A percentile compares a stretch with the other conserved stretches of the same genome.
phyloP scores from a whole-genome alignment of 1,140 invertebrate species.

The Contarinia nasturtii region DNA sequence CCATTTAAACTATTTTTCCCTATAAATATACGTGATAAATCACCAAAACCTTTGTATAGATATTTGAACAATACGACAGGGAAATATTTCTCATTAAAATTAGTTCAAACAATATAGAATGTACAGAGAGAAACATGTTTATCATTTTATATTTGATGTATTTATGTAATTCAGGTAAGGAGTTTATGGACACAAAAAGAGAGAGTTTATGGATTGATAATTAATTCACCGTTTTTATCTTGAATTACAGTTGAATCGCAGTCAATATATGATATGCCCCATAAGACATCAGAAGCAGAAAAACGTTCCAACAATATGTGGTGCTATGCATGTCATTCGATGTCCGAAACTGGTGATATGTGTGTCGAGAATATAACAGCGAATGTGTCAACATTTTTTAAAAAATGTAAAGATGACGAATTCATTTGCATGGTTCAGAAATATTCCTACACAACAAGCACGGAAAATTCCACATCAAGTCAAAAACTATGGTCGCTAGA shows the following conservation, averaged over 20 bases:
- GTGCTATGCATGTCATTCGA: slow-evolving; percentile 62
- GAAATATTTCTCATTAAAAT: too few species aligned
- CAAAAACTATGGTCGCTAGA: slow-evolving; percentile 64
- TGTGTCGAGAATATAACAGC: slow-evolving; percentile 40
- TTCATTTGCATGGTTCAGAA: slow-evolving; percentile 58
- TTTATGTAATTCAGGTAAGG: too few species aligned
- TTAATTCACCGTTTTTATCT: too few species aligned
- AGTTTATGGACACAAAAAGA: too few species aligned
- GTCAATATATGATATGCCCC: slow-evolving; percentile 34
- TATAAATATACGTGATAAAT: too few species aligned
- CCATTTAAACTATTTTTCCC: too few species aligned
- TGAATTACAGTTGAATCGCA: slow-evolving; percentile 12
- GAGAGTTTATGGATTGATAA: too few species aligned
- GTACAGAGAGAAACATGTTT: too few species aligned
- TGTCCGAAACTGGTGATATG: slow-evolving; percentile 43
- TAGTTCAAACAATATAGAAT: too few species aligned
- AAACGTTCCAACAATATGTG: slow-evolving; percentile 52
- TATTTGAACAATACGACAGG: too few species aligned
- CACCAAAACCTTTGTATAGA: too few species aligned
- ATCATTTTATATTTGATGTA: too few species aligned
- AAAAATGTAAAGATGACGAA: slow-evolving; percentile 54
- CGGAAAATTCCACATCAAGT: slow-evolving; percentile 52
- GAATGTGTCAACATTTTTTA: slow-evolving; percentile 37
- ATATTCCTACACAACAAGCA: slow-evolving; percentile 64
- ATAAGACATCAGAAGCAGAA: slow-evolving; percentile 53